phyloP scores from a whole-genome alignment of 2,797 vertebrate species.

The Notamacropus eugenii region DNA sequence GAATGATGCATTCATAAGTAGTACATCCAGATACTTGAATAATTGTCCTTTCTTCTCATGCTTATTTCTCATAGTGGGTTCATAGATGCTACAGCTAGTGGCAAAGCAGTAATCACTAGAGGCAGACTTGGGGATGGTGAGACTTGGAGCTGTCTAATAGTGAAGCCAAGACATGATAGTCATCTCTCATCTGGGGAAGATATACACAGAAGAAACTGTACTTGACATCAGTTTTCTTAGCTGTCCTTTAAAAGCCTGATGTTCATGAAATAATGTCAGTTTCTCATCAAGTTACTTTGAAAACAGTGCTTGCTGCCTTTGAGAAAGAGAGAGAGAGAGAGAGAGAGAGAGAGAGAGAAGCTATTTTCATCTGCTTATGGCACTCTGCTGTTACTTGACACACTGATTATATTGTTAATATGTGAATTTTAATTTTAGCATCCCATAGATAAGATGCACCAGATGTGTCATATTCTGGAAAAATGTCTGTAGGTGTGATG shows the following conservation, averaged over 20 bases:
- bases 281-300: neutral
- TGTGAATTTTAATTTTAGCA: neutral
- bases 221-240: neutral
- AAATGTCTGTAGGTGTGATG: neutral
- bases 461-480: neutral
- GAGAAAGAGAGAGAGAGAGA: neutral
- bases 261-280: neutral
- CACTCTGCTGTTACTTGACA: neutral
- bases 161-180: neutral
- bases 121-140: neutral
- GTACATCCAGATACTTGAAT: neutral
- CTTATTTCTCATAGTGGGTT: neutral
- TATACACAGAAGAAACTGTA: neutral
- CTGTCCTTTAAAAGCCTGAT: neutral
- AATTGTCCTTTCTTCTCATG: neutral
- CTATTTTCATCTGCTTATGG: neutral
- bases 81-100: neutral
- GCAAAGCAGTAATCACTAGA: neutral
- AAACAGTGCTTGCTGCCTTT: neutral
- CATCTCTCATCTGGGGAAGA: slow-evolving; percentile 18
- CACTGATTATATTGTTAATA: neutral
- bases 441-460: neutral
- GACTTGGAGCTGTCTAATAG: neutral
- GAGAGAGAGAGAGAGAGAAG: neutral
- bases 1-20: neutral